phyloP scores from a whole-genome alignment of 1,140 invertebrate species.

The Ceratosolen fusciceps region DNA sequence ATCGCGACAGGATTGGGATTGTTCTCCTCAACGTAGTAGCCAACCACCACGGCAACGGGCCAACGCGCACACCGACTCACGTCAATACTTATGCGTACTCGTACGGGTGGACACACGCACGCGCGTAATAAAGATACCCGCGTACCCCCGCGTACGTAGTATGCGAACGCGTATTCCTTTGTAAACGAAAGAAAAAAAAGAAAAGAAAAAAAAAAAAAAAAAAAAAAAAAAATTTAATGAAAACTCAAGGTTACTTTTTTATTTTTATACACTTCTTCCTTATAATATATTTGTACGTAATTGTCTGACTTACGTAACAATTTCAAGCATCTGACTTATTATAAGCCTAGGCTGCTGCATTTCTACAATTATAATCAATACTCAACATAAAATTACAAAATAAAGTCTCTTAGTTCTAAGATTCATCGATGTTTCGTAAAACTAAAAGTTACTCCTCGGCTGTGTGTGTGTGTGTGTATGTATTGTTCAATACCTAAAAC shows the following conservation, averaged over 20 bases:
- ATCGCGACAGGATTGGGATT: too few species aligned
- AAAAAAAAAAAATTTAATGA: slow-evolving; percentile 25
- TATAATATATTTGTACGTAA: slow-evolving; percentile 30
- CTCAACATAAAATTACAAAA: slow-evolving; percentile 40
- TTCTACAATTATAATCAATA: slow-evolving; percentile 17
- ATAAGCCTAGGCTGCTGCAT: slow-evolving; percentile 5
- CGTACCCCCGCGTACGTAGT: too few species aligned
- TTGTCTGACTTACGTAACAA: slow-evolving; percentile 19
- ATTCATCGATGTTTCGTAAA: not conserved
- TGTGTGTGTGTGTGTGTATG: too few species aligned
- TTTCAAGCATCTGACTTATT: slow-evolving; percentile 38
- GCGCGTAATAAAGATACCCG: too few species aligned
- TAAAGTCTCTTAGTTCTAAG: slow-evolving; percentile 38
- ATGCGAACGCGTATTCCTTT: too few species aligned
- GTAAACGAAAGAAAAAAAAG: too few species aligned
- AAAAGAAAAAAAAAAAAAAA: too few species aligned
- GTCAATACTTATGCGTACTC: too few species aligned
- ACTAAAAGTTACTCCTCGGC: slow-evolving; percentile 36
- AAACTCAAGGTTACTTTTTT: slow-evolving; percentile 24
- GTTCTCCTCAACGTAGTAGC: too few species aligned
- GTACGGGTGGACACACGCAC: too few species aligned
- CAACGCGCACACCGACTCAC: too few species aligned
- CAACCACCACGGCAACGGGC: too few species aligned
- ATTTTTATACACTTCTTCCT: slow-evolving; percentile 35
- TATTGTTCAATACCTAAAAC: slow-evolving; percentile 15